Percentiles rank a stretch among this genome's conserved stretches.
Conservation (phyloP, 2,888 invertebrate genomes). For the Zelleria hepariella region DNA sequence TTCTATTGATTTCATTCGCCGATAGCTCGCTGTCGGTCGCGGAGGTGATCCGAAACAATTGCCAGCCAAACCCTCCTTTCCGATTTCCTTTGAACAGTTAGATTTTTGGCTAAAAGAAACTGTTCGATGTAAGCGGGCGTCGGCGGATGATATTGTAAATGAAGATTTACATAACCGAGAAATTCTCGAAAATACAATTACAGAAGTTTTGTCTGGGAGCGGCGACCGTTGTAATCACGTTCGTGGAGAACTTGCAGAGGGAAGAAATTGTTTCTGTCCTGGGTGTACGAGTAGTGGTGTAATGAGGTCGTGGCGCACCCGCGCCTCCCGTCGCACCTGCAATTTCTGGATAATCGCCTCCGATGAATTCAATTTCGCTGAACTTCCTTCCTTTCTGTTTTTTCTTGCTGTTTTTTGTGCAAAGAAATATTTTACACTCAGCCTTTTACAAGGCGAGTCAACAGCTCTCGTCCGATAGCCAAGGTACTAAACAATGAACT, state of each 20-base stretch:
- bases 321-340: slow-evolving; percentile 3
- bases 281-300: too few species aligned
- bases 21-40: background rate
- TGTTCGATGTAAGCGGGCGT: too few species aligned
- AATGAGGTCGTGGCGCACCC: slow-evolving; percentile 30
- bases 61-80: background rate
- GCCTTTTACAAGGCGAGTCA: too few species aligned
- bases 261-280: slow-evolving; percentile 56
- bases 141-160: slow-evolving; percentile 36
- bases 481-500: too few species aligned
- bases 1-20: slow-evolving; percentile 9
- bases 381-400: background rate
- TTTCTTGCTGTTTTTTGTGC: background rate
- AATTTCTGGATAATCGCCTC: slow-evolving; percentile 7
- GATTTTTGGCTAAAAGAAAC: background rate
- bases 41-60: background rate
- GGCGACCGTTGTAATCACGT: slow-evolving; percentile 60
- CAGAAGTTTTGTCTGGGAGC: slow-evolving; percentile 58
- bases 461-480: too few species aligned
- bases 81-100: background rate
- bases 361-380: slow-evolving; percentile 6
- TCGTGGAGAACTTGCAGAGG: slow-evolving; percentile 46
- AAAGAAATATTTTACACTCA: background rate
- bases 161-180: slow-evolving; percentile 57
- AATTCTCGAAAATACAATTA: slow-evolving; percentile 60